A percentile compares a stretch with the other conserved stretches of the same genome.
These are phyloP conservation scores for Epinephelus cyanopodus DNA, from an alignment of 2,113 vertebrate species.

Conservation along the genomic window DNA sequence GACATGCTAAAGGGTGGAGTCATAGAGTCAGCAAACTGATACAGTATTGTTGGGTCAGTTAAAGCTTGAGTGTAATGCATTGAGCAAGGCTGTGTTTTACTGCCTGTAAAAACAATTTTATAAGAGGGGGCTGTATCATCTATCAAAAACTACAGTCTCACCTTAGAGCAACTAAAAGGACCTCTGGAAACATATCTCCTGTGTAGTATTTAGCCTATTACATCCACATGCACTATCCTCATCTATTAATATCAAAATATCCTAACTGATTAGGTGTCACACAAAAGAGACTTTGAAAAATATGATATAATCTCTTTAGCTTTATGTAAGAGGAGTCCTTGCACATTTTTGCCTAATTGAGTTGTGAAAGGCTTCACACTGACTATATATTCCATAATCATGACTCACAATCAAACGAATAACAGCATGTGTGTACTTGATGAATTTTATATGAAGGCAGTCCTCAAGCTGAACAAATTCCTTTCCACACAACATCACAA, in stretches of 20 bases:
- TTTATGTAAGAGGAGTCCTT: background rate
- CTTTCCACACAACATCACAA: constrained; percentile 4
- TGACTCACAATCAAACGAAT: background rate
- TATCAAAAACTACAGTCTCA: background rate
- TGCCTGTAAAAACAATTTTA: background rate
- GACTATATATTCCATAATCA: background rate
- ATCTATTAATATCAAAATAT: background rate
- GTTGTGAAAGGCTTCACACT: background rate
- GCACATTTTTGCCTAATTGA: background rate
- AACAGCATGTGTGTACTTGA: background rate
- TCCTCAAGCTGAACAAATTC: constrained; percentile 1
- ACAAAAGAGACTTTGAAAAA: background rate
- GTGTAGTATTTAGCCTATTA: background rate
- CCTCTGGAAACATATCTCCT: background rate
- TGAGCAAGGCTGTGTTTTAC: background rate
- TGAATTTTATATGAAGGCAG: background rate
- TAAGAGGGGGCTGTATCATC: background rate
- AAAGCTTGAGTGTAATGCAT: background rate
- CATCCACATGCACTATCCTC: background rate
- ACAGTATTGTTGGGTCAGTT: background rate
- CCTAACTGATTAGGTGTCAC: background rate
- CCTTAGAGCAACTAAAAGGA: background rate
- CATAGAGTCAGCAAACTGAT: no score
- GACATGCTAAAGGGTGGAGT: background rate
- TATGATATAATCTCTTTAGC: background rate